Conservation (phyloP, 1,140 invertebrate species). For the Tetraneura akinire region DNA sequence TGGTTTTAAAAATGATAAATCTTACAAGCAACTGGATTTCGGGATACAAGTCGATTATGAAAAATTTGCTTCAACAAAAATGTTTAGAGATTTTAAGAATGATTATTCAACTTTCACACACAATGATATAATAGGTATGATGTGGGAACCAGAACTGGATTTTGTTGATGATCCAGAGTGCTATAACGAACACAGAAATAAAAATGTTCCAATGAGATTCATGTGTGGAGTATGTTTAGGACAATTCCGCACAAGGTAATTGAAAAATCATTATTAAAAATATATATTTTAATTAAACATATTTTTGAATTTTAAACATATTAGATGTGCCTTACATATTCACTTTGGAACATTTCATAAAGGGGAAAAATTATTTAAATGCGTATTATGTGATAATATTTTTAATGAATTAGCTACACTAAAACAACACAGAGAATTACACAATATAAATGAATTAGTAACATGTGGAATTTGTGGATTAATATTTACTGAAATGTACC, state of each 20-base stretch:
- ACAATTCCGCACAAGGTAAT: conserved; percentile 34
- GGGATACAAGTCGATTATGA: neutral
- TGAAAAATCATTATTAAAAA: neutral
- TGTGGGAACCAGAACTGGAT: conserved; percentile 39
- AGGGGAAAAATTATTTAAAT: conserved; percentile 22
- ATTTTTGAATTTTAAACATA: neutral
- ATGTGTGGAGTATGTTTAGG: conserved; percentile 32
- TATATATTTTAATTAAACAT: too few species aligned
- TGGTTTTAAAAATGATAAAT: neutral
- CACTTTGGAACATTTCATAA: conserved; percentile 18
- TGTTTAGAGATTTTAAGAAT: neutral
- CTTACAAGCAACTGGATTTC: neutral
- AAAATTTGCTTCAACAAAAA: neutral
- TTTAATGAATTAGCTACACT: conserved; percentile 30
- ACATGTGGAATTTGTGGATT: conserved; percentile 43
- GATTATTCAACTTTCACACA: neutral
- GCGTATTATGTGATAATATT: conserved; percentile 35
- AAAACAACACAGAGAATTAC: conserved; percentile 34
- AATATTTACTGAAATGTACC: conserved; percentile 33
- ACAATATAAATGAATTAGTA: conserved; percentile 34
- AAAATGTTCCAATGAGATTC: conserved; percentile 25
- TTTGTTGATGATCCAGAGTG: conserved; percentile 34
- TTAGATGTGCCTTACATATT: conserved; percentile 32
- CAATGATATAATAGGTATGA: conserved; percentile 36
- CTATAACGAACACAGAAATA: conserved; percentile 6